Conservation (phyloP, 2,113 vertebrate species). For the Microcebus lehilahytsara region DNA sequence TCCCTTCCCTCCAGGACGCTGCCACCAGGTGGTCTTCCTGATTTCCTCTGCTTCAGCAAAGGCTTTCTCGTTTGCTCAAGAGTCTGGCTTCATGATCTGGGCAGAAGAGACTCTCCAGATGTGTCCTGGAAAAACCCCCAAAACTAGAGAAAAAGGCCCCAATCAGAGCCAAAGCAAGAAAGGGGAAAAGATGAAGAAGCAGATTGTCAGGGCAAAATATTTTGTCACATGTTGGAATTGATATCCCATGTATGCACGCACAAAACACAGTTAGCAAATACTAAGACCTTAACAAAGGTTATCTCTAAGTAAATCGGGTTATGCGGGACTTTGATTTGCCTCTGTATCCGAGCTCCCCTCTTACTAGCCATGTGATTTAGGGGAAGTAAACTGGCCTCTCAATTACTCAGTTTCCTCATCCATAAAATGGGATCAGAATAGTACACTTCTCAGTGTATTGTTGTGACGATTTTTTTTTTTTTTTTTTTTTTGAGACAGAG, state of each 20-base stretch:
- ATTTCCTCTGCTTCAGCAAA: neutral
- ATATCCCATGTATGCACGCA: fast-evolving
- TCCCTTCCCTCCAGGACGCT: neutral
- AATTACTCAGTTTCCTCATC: neutral
- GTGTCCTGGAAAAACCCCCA: neutral
- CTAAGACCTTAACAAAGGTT: neutral
- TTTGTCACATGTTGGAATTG: neutral
- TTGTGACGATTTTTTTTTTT: neutral
- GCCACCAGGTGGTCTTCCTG: neutral
- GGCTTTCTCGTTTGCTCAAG: neutral
- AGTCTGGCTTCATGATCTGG: neutral
- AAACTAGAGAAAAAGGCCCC: neutral
- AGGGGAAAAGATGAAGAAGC: neutral
- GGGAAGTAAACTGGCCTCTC: neutral
- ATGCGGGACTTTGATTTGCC: neutral
- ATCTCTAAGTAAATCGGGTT: neutral
- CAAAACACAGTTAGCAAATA: neutral
- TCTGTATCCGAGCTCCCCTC: neutral
- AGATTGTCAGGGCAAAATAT: neutral
- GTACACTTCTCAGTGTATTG: neutral
- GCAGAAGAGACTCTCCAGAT: neutral
- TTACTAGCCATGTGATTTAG: neutral
- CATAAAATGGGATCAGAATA: neutral
- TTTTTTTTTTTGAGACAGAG: too few relatives aligned
- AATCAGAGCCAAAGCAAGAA: neutral